phyloP scores from a whole-genome alignment of 2,888 invertebrate species.

The Dorcus parallelipipedus region DNA sequence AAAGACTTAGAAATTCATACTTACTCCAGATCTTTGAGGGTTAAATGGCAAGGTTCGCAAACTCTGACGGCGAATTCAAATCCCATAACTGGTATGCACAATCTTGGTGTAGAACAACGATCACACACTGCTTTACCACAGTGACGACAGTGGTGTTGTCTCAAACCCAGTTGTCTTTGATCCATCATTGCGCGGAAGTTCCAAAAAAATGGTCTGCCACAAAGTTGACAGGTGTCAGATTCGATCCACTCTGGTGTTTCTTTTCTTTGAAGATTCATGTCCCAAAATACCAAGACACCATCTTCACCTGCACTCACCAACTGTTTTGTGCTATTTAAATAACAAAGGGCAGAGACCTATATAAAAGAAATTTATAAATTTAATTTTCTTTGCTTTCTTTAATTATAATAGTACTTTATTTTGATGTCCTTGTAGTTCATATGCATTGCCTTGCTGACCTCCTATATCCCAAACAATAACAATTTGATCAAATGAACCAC shows the following conservation, averaged over 20 bases:
- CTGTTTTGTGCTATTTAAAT: constrained; percentile 74
- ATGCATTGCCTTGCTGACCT: constrained; percentile 92
- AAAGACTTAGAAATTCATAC: constrained; percentile 43
- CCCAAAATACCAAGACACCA: constrained; percentile 90
- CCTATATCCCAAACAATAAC: constrained; percentile 99
- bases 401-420: constrained; percentile 39
- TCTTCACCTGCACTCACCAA: constrained; percentile 89
- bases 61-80: constrained; percentile 97
- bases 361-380: constrained; percentile 18
- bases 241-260: constrained; percentile 97
- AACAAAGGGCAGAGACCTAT: constrained; percentile 86
- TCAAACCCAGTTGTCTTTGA: constrained; percentile 84
- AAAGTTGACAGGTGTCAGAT: constrained; percentile 90
- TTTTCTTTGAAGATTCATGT: constrained; percentile 82
- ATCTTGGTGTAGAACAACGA: constrained; percentile 81
- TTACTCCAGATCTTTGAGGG: constrained; percentile 82
- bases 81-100: constrained; percentile 93
- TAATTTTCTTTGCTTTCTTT: neutral
- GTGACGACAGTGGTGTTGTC: constrained; percentile 88
- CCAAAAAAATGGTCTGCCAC: constrained; percentile 97
- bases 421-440: constrained; percentile 95
- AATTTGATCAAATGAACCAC: constrained; percentile 92
- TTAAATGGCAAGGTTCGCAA: constrained; percentile 86
- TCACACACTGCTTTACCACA: constrained; percentile 97
- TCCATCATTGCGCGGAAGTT: constrained; percentile 99